These are phyloP conservation scores for Hylia prasina DNA, from an alignment of 2,113 vertebrate species.

Conservation along the genomic window DNA sequence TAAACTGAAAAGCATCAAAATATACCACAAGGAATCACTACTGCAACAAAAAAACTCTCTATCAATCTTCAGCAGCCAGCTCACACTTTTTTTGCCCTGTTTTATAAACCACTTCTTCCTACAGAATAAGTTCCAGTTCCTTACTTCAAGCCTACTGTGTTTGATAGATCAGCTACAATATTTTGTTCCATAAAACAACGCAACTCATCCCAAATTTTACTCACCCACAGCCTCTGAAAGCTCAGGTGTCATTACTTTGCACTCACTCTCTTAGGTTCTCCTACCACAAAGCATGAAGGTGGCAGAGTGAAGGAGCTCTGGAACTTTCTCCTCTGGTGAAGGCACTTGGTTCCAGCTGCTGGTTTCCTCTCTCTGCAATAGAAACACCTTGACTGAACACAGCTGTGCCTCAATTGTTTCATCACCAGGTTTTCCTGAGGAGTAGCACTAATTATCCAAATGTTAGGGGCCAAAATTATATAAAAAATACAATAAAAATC, in stretches of 20 bases:
- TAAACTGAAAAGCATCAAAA: background rate
- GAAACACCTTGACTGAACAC: background rate
- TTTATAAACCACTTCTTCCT: background rate
- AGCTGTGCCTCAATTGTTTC: background rate
- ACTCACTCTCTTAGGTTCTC: background rate
- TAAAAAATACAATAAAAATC: background rate
- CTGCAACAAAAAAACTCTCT: background rate
- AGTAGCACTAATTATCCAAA: background rate
- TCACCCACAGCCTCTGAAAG: background rate
- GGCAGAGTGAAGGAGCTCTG: rapidly evolving
- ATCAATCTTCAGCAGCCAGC: background rate
- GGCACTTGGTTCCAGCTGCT: background rate
- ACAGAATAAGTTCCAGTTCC: background rate
- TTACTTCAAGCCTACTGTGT: background rate
- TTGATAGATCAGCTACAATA: background rate
- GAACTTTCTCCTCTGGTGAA: background rate
- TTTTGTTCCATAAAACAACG: background rate
- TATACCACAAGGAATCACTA: background rate
- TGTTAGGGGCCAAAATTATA: background rate
- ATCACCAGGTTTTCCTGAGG: background rate
- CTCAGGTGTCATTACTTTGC: background rate
- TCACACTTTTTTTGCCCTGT: background rate
- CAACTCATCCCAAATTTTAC: background rate
- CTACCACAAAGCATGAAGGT: rapidly evolving
- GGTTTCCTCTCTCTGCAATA: background rate